These are phyloP conservation scores for Opisthograptis luteolata DNA, from an alignment of 2,888 invertebrate species.

Conservation along the genomic window DNA sequence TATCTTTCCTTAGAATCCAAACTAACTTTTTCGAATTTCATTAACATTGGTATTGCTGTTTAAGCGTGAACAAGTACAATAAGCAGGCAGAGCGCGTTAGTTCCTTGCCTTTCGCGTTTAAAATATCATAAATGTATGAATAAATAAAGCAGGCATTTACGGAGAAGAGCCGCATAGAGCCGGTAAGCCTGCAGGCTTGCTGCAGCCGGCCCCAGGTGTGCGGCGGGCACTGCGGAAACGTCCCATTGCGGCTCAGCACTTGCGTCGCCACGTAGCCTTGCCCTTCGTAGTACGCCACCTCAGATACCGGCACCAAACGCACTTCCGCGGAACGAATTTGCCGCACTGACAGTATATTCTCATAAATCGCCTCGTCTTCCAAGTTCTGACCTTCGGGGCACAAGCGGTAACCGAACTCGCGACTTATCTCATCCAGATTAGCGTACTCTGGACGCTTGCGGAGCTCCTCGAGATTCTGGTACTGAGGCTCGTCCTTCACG, in stretches of 20 bases:
- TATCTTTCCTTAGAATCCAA: too few species aligned
- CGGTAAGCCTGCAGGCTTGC: slow-evolving; percentile 68
- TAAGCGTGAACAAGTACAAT: too few species aligned
- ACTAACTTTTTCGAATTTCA: too few species aligned
- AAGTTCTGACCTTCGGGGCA: slow-evolving; percentile 82
- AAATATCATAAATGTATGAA: too few species aligned
- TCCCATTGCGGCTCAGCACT: slow-evolving; percentile 78
- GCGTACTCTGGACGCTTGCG: slow-evolving; percentile 80
- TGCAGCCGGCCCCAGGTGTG: slow-evolving; percentile 79
- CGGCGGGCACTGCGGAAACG: slow-evolving; percentile 81
- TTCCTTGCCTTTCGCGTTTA: too few species aligned
- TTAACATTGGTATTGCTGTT: too few species aligned
- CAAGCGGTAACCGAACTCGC: slow-evolving; percentile 79
- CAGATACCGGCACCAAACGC: slow-evolving; percentile 80
- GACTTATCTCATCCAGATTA: slow-evolving; percentile 79
- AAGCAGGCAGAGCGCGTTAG: too few species aligned
- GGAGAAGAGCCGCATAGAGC: slow-evolving; percentile 70
- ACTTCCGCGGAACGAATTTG: slow-evolving; percentile 81
- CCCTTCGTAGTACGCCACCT: slow-evolving; percentile 79
- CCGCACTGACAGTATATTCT: slow-evolving; percentile 80
- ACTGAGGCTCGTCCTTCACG: slow-evolving; percentile 77
- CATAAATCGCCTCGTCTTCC: slow-evolving; percentile 81
- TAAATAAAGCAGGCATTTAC: slow-evolving; percentile 58
- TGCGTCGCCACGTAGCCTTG: slow-evolving; percentile 81
- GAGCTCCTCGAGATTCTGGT: slow-evolving; percentile 77